Base-by-base conservation (phyloP, 30 jellyfish, hydroid and myxozoan genomes). In the Cassiopea xamachana region DNA sequence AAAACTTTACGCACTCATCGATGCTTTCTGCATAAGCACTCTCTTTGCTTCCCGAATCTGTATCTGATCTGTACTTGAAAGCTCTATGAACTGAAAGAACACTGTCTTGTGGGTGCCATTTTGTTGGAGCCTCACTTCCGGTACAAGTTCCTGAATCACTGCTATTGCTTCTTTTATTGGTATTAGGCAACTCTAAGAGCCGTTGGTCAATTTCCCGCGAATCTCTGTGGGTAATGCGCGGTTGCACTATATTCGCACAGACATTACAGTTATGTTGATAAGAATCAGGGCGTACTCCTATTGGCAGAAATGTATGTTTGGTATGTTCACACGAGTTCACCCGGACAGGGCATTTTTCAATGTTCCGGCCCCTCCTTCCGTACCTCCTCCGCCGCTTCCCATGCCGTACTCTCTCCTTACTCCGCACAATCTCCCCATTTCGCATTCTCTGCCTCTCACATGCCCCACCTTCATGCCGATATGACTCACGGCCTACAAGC, bases 131-230 rank as follows among this genome's bases (percentile, higher is more conserved):
- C 84, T 87, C 94, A 50, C 77, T 62, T 13, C 94, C 94, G 5
- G 94, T 87, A 69, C 55, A 87, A 7, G 94, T 87, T 19, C 94
- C 94, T 1, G 94, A 87, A 19, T 87, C 94, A 55, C 94, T 87
- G 46, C 94, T 79, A n/a, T 87, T 19, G 9, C 73, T 47, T 64
- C 92, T 50, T 7, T 16, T 78, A 44, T 75, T 78, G 48, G 50
- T 69, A 17, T 2, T 50, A 69, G 69, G 69, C 1, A n/a, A 10
- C 68, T 43, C 46, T 75, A 8, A 75, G 18, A 39, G 60, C 75
- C 49, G n/a, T 71, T 6, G n/a, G 16, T 43, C 80, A 5, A 8
- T 1, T 43, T 71, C 55, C 7, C n/a, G 7, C 50, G n/a, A 18
- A 10, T 71, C 55, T 15, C 55, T 19, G 55, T 27, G 55, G 51